Conservation (phyloP, 2,113 vertebrate genomes). For the Noturus placidus region DNA sequence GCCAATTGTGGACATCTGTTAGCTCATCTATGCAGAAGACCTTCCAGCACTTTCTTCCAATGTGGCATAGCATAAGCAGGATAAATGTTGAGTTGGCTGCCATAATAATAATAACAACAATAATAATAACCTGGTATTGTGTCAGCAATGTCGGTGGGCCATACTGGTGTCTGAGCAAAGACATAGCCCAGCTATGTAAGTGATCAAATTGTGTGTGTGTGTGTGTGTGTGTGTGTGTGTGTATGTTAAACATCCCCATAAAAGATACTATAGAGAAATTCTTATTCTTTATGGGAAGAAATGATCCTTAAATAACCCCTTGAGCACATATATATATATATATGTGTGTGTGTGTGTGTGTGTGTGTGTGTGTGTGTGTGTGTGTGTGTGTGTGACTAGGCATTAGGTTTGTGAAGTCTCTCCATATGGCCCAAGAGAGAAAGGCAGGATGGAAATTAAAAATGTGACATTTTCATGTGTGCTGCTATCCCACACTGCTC, state of each 20-base stretch:
- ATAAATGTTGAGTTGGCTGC: neutral
- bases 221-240: neutral
- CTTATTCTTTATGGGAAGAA: neutral
- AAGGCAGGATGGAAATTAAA: constrained; percentile 57
- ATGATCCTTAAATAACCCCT: neutral
- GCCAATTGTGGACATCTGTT: neutral
- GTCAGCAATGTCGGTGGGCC: neutral
- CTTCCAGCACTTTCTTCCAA: neutral
- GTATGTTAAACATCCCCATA: neutral
- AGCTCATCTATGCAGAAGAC: neutral
- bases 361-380: constrained; percentile 22
- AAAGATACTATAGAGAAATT: neutral
- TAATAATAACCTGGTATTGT: neutral
- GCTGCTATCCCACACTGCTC: constrained; percentile 49
- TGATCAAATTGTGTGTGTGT: neutral
- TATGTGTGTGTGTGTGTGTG: neutral
- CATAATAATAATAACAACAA: neutral
- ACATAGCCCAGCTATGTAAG: neutral
- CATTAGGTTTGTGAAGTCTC: constrained; percentile 5
- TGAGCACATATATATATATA: neutral
- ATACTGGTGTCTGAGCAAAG: neutral
- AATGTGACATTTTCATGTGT: constrained; percentile 56
- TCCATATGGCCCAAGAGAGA: constrained; percentile 67
- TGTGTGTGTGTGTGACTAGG: constrained; percentile 15
- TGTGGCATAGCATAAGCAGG: neutral